Conservation (phyloP, 1,140 invertebrate genomes). For the Brachystomella parvula region DNA sequence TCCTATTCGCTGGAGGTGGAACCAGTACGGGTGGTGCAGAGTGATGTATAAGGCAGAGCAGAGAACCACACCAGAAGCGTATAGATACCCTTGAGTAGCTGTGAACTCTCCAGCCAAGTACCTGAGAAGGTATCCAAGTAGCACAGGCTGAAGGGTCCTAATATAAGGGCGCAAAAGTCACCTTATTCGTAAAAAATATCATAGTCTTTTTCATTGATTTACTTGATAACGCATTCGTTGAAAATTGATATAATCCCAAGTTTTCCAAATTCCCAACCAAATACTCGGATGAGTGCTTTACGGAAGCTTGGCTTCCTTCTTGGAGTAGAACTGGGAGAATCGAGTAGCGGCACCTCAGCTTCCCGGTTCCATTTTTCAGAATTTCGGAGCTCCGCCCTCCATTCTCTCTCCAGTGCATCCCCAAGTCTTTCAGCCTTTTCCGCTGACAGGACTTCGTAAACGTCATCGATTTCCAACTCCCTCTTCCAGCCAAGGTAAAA, state of each 20-base stretch:
- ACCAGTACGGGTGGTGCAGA: slow-evolving; percentile 52
- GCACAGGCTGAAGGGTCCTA: slow-evolving; percentile 64
- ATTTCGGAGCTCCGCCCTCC: slow-evolving; percentile 14
- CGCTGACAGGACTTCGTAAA: slow-evolving; percentile 22
- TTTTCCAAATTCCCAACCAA: slow-evolving; percentile 43
- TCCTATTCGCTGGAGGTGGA: slow-evolving; percentile 45
- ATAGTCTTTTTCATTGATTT: not conserved
- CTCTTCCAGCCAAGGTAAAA: slow-evolving; percentile 23
- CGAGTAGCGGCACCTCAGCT: not conserved
- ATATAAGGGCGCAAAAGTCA: no score
- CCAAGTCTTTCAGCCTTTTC: slow-evolving; percentile 22
- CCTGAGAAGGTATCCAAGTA: slow-evolving; percentile 60
- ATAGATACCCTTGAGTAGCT: slow-evolving; percentile 15
- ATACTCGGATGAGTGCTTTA: slow-evolving; percentile 41
- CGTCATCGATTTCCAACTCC: slow-evolving; percentile 25
- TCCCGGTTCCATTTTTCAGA: not conserved
- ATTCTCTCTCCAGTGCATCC: slow-evolving; percentile 18
- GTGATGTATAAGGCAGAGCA: slow-evolving; percentile 41
- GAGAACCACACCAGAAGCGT: slow-evolving; percentile 15
- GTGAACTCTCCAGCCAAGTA: slow-evolving; percentile 48
- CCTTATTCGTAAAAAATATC: no score
- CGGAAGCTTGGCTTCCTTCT: slow-evolving; percentile 39
- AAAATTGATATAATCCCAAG: slow-evolving; percentile 44
- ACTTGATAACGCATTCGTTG: slow-evolving; percentile 40
- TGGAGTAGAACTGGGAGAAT: not conserved